These are phyloP conservation scores for Chymomyza fuscimana DNA, from an alignment of 2,888 invertebrate genomes.

Conservation along the genomic window DNA sequence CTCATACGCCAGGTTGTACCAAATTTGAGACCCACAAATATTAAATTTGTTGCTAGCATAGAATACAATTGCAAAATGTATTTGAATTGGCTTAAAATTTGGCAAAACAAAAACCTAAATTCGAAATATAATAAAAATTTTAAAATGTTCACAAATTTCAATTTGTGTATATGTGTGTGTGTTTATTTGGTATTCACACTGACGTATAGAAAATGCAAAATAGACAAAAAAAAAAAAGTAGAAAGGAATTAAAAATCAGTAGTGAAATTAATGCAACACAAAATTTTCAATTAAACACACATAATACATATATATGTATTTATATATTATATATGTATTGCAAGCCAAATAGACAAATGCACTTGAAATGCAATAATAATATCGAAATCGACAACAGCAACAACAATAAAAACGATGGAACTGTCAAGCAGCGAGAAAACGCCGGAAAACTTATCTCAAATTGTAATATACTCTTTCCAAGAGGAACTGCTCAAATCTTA, in stretches of 20 bases:
- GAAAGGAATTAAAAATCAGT: neutral
- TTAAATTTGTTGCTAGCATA: neutral
- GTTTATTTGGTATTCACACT: neutral
- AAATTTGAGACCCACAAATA: neutral
- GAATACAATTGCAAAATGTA: neutral
- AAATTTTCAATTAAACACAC: slow-evolving; percentile 51
- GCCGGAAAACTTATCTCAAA: neutral
- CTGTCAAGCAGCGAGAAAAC: neutral
- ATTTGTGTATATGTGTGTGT: neutral
- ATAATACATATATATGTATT: slow-evolving; percentile 16
- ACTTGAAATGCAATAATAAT: slow-evolving; percentile 71
- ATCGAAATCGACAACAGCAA: slow-evolving; percentile 64
- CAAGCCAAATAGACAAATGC: slow-evolving; percentile 28
- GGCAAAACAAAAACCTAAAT: neutral
- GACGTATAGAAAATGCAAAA: slow-evolving; percentile 30
- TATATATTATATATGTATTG: neutral
- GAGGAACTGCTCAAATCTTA: too few species aligned
- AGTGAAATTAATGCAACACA: slow-evolving; percentile 46
- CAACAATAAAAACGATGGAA: slow-evolving; percentile 14
- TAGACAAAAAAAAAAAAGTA: slow-evolving; percentile 12
- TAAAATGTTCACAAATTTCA: neutral
- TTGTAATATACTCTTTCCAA: neutral
- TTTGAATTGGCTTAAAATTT: slow-evolving; percentile 7
- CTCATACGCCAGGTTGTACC: neutral
- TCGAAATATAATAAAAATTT: neutral